A percentile compares a stretch with the other conserved stretches of the same genome.
These are phyloP conservation scores for Chalcosyrphus nemorum DNA, from an alignment of 2,888 invertebrate species.

Conservation along the genomic window DNA sequence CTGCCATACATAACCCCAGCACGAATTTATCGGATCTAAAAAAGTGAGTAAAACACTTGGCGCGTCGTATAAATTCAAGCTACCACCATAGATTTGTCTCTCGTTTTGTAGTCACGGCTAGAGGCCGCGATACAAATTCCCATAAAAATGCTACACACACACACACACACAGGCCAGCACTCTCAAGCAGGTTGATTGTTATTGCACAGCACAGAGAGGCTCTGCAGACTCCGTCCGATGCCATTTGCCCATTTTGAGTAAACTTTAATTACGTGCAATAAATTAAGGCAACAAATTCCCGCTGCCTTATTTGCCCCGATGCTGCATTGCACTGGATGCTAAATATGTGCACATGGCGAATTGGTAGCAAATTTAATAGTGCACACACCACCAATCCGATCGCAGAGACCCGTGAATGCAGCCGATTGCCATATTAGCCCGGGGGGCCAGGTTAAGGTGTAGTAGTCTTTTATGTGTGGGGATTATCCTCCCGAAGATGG, in stretches of 20 bases:
- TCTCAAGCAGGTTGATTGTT: constrained; percentile 69
- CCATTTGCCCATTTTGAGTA: constrained; percentile 73
- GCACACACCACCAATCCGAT: constrained; percentile 67
- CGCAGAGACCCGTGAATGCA: constrained; percentile 65
- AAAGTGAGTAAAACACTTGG: constrained; percentile 72
- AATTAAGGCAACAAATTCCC: constrained; percentile 76
- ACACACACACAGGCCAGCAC: constrained; percentile 62
- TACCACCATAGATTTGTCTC: constrained; percentile 67
- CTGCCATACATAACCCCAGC: constrained; percentile 50
- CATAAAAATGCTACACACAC: constrained; percentile 62
- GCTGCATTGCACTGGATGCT: constrained; percentile 69
- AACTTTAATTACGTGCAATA: constrained; percentile 75
- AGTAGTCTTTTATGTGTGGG: constrained; percentile 34
- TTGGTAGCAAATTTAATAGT: constrained; percentile 73
- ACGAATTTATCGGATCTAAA: constrained; percentile 71
- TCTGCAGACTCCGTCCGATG: constrained; percentile 39
- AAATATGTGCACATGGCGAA: constrained; percentile 72
- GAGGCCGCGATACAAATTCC: constrained; percentile 61
- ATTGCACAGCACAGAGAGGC: constrained; percentile 45
- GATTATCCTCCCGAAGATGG: constrained; percentile 71
- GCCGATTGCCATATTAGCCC: constrained; percentile 71
- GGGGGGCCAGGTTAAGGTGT: constrained; percentile 56
- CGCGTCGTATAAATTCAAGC: constrained; percentile 72
- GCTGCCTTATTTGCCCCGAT: constrained; percentile 74
- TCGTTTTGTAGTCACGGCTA: constrained; percentile 44